Percentiles rank a stretch among this genome's conserved stretches.
Evolutionary conservation across 2,888 invertebrate species (phyloP).

Genomic region (Meteorus colon): DNA sequence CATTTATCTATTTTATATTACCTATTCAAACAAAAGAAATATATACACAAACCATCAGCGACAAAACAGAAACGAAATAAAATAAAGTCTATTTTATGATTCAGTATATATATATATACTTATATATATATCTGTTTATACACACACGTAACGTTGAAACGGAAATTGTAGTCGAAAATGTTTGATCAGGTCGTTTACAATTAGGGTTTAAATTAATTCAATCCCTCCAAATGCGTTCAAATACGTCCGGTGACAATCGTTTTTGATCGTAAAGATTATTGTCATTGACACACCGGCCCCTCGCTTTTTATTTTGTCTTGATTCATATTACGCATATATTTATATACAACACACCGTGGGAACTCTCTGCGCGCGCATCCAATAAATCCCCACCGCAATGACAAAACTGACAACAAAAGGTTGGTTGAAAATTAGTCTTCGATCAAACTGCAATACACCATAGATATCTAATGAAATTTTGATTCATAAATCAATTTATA

Average conservation of each 20-base stretch:
- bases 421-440: too few relatives aligned
- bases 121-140: neutral
- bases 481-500: too few relatives aligned
- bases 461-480: too few relatives aligned
- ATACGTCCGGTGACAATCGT: conserved; percentile 38
- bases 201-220: conserved; percentile 45
- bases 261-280: neutral
- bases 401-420: too few relatives aligned
- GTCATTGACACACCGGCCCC: conserved; percentile 4
- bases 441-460: too few relatives aligned
- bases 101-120: neutral
- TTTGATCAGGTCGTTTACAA: conserved; percentile 60
- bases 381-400: conserved; percentile 14
- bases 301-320: neutral
- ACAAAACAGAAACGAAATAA: neutral
- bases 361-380: conserved; percentile 40
- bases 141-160: conserved; percentile 27
- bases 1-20: too few relatives aligned
- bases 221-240: conserved; percentile 41
- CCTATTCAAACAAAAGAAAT: neutral
- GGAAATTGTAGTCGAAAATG: conserved; percentile 52
- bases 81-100: neutral
- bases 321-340: neutral
- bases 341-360: neutral
- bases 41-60: neutral